Evolutionary conservation across 2,797 vertebrate species (phyloP), one percentile per base, ranked within the genome.

Genomic region (Salmo trutta): DNA sequence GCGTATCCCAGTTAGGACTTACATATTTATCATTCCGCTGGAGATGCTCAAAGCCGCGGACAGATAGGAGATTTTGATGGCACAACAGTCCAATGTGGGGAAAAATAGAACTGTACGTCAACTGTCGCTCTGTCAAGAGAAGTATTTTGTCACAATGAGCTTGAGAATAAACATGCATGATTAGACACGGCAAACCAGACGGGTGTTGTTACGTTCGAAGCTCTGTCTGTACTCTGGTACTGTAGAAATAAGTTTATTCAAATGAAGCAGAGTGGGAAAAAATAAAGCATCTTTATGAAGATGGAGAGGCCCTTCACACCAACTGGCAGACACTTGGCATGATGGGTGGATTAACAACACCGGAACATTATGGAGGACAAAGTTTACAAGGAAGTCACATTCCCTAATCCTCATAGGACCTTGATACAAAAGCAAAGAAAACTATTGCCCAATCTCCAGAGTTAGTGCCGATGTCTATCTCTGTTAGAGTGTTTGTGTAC

Each of bases 11-110:
- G 86, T 88, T 87, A 83, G 83, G 88, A 90, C 90, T 89, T 90
- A 88, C 88, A 88, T 90, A 88, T 92, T 92, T 89, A 91, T 92
- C 89, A 92, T 91, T 91, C 90, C 89, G 91, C 5, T 85, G 53
- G 84, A 91, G 89, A 87, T 86, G 80, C 83, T 89, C 87, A 90
- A 89, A 91, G 88, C 82, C 82, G 81, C 59, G 41, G 85, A 90
- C 88, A 89, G 87, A 90, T 88, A 89, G 83, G 83, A 53, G 84
- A 76, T 91, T 91, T 91, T 92, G 92, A 92, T 90, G 87, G 83
- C 79, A 81, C 89, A 91, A 91, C 91, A 92, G 88, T 88, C 81
- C 82, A 79, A 84, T 83, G 82, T 29, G 82, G 53, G 53, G 33
- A 83, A 83, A 83, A 86, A 85, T 70, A 83, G 84, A 84, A 83